Evolutionary conservation across 2,888 invertebrate genomes (phyloP), one percentile per base, ranked within the genome.

Genomic region (Dexiosoma caninum): DNA sequence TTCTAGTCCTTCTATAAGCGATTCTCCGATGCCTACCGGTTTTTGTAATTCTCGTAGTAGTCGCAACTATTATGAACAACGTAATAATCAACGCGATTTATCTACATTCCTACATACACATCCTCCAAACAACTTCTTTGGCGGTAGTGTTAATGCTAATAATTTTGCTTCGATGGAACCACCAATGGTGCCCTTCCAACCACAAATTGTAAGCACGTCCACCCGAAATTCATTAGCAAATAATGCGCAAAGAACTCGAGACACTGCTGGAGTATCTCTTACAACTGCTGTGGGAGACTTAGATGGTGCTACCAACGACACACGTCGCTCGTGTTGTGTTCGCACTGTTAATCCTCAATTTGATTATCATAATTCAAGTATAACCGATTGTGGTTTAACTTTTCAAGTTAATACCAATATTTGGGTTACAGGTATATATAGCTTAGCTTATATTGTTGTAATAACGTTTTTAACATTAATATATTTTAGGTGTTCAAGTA

Each of bases 371-470:
- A 96, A 95, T 88, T 93, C 93, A n/a, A 94, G 94, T 84, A 94
- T 94, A 23, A 92, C 95, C 59, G 95, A 96, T 88, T 95, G 95
- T 86, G 94, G 94, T n/a, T 92, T 95, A 30, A 95, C 95, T 2
- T 95, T 96, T 88, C 94, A 94, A 86, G 95, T 95, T 55, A 95
- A 95, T 87, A 94, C 94, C 87, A 95, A 95, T 87, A 94, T 96
- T 85, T 95, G 95, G 87, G 92, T 95, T 51, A 92, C 94, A 78
- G 96, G 87, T 87, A 82, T 64, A n/a, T n/a, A n/a, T n/a, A n/a
- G n/a, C n/a, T n/a, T n/a, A n/a, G n/a, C n/a, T n/a, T n/a, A n/a
- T n/a, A 75, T 3, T 14, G 27, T 23, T 27, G 0, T 8, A 27
- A 14, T 27, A 6, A 7, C 14, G 12, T 14, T n/a, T 12, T 9